Base-by-base conservation (phyloP, 2,113 vertebrate species). In the Dicrurus megarhynchus region DNA sequence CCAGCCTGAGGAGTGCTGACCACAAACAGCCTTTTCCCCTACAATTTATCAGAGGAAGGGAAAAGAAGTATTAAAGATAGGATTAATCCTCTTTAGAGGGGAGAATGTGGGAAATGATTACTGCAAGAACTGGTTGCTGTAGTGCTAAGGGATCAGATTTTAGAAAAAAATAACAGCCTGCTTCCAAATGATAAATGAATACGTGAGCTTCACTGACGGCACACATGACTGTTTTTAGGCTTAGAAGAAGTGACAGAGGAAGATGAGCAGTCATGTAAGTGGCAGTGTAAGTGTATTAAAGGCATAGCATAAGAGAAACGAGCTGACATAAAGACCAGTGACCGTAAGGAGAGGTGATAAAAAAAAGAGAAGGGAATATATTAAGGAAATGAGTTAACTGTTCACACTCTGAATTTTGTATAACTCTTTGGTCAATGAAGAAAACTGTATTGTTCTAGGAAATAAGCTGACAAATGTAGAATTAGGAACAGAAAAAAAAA, bases 311-410 rank as follows among this genome's bases (percentile, higher is more conserved):
- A 90, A 90, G 92, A 92, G 93, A 96, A 96, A 93, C 1, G 19
- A 93, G 90, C 56, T 96, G 93, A 95, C 92, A 94, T 96, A 92
- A 96, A 96, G 96, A 96, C 71, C 86, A 95, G 87, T 96, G 95
- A 96, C 95, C 83, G 83, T 95, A 97, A 97, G 93, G 68, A 94
- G 85, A 92, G 75, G 85, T 93, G 90, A 86, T 91, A 84, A 95
- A 92, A 93, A 93, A 94, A 69, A 91, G 33, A 63, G 32, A 91
- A 77, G 52, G 30, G 64, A 94, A 92, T 92, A 90, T 75, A 94
- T 97, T 95, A 94, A 81, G 80, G 56, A 86, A 92, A 96, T 74
- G 6, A 92, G 26, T 96, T 96, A 96, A 96, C 93, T 70, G 28
- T 89, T 95, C 32, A 30, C 4, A 0, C 49, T 75, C 83, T 59